Conservation (phyloP, 2,888 invertebrate genomes). For the Diaperis boleti region DNA sequence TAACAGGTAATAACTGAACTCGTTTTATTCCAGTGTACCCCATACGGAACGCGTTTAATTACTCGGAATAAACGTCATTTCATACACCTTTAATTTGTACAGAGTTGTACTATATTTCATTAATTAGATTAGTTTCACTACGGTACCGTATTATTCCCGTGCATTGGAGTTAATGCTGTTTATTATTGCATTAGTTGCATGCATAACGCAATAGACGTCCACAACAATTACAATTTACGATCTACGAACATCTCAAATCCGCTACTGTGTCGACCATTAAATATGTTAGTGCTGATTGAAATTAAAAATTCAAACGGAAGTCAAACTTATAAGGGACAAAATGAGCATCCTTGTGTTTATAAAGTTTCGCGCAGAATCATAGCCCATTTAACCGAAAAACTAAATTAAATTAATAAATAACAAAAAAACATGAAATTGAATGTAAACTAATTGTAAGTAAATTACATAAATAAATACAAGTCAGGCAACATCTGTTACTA, state of each 20-base stretch:
- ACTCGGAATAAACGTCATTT: not conserved
- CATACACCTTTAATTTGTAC: not conserved
- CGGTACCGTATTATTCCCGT: slow-evolving; percentile 3
- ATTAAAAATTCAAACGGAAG: not conserved
- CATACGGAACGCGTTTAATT: not conserved
- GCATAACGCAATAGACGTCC: slow-evolving; percentile 2
- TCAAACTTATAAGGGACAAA: too few species aligned
- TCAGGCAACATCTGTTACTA: too few species aligned
- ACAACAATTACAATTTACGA: not conserved
- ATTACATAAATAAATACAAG: too few species aligned
- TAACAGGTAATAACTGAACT: not conserved
- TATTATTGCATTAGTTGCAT: slow-evolving; percentile 22
- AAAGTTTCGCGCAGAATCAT: too few species aligned
- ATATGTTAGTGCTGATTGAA: not conserved
- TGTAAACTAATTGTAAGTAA: too few species aligned
- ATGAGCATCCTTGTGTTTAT: too few species aligned
- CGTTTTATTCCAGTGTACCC: not conserved
- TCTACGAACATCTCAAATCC: not conserved
- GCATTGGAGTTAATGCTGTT: slow-evolving; percentile 15
- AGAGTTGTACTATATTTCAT: slow-evolving; percentile 2
- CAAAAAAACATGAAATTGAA: too few species aligned
- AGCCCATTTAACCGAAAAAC: too few species aligned
- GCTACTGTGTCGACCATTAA: not conserved
- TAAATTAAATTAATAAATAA: too few species aligned
- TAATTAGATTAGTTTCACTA: slow-evolving; percentile 18